phyloP scores from a whole-genome alignment of 2,797 vertebrate species.

The Cyclura pinguis region DNA sequence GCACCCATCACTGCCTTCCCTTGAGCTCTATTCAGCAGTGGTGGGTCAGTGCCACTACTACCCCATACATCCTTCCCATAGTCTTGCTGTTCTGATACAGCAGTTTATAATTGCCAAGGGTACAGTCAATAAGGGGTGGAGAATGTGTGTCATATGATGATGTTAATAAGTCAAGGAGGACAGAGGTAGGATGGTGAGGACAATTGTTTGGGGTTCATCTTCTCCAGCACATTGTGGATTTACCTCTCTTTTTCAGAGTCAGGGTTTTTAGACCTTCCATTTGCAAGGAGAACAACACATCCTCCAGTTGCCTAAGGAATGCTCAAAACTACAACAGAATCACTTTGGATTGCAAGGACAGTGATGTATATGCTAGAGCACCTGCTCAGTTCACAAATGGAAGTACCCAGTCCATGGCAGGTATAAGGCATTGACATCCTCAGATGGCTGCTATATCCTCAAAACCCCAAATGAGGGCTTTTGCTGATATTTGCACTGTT shows the following conservation, averaged over 20 bases:
- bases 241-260: neutral
- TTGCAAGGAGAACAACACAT: neutral
- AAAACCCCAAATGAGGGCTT: neutral
- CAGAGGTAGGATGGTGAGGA: neutral
- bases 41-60: neutral
- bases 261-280: neutral
- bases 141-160: neutral
- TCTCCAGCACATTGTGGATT: neutral
- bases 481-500: neutral
- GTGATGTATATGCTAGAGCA: neutral
- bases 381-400: neutral
- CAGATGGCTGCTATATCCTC: neutral
- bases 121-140: too few relatives aligned
- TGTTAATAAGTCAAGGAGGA: too few relatives aligned
- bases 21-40: neutral
- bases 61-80: neutral
- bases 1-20: neutral
- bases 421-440: too few relatives aligned
- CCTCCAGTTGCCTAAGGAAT: neutral
- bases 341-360: neutral
- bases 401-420: neutral
- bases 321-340: neutral
- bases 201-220: neutral
- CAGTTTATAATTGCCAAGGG: neutral
- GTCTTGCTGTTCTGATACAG: neutral